Evolutionary conservation across 1,140 invertebrate species (phyloP), one percentile per base, ranked within the genome.

Genomic region (Drosophila bipectinata): DNA sequence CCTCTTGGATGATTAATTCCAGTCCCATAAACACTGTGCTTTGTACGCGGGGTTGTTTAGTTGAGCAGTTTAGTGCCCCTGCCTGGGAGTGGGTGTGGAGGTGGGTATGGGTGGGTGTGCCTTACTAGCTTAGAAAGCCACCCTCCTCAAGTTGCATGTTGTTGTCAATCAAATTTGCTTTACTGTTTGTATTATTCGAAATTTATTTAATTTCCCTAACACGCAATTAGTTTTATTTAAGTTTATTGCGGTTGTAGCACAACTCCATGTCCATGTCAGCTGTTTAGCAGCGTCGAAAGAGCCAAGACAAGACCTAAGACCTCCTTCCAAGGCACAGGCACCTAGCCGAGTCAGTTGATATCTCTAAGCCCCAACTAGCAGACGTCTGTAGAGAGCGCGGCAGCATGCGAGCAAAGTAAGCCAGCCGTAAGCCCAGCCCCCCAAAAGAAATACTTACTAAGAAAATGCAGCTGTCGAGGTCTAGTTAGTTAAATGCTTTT

Each of bases 151-250:
- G 37, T 87, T 88, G 83, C 83, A 88, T 88, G 83, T 88, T 83
- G 83, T 64, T 88, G 83, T 88, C 83, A 88, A 88, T 88, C 83
- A 88, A 89, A 83, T 89, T 83, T 89, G 67, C 73, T 39, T 85
- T 89, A 84, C 81, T 88, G 84, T 84, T 89, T 80, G 84, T 76
- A 80, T 80, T 84, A 85, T 85, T 75, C 73, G 77, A 89, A 84
- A 89, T 89, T 89, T 89, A 89, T 89, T 89, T 89, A 89, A 89
- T 89, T 89, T 89, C 68, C 69, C 60, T 80, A 89, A 90, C 83
- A 88, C 83, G 83, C 83, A 89, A 89, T 89, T 89, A 89, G 80
- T 89, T 89, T 89, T 89, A 80, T 89, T 89, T 85, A 89, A 89
- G 76, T 89, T 89, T 84, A 84, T 89, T 89, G 84, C 84, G 84